Evolutionary conservation across 2,113 vertebrate species (phyloP), one percentile per base, ranked within the genome.

Genomic region (Rhea americana): DNA sequence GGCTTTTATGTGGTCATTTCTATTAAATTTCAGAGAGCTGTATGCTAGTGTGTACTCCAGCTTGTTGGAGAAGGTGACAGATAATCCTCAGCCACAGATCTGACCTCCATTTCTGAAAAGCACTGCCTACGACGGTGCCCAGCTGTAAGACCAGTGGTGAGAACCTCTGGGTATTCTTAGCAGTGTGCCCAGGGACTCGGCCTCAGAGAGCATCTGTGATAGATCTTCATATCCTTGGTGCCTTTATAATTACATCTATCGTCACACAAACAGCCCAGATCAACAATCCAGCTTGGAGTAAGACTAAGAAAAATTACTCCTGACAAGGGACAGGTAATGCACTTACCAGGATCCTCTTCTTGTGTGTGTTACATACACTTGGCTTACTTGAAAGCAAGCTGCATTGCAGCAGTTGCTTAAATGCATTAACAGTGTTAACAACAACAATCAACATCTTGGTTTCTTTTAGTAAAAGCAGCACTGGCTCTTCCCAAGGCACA

Each of bases 381-480:
- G 32, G 37, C 39, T 11, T 50, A 37, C 39, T 78, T 48, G 51
- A 79, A 91, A 95, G 26, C 20, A 55, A 89, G 30, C 32, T 83
- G 13, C 55, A 11, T 10, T 50, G n/a, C 53, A 85, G 4, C 14
- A 37, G 18, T 15, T 84, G 8, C 43, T 67, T 72, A 48, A 58
- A 58, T 58, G 55, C 55, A 58, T 32, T 58, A 32, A 58, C 28
- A 58, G 55, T 59, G 66, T 84, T 80, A 73, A 45, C 24, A 77
- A 7, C 16, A 82, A 2, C 25, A 88, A 55, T 96, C 37, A 95
- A 84, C 58, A 90, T 63, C 79, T 96, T 61, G 75, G 51, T 18
- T 97, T 94, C 90, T 96, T 73, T 95, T 96, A 65, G 41, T n/a
- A 82, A 95, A 82, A 89, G 48, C 62, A 95, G 91, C 11, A 65